phyloP scores from a whole-genome alignment of 2,113 vertebrate species.

The Pangasianodon gigas region DNA sequence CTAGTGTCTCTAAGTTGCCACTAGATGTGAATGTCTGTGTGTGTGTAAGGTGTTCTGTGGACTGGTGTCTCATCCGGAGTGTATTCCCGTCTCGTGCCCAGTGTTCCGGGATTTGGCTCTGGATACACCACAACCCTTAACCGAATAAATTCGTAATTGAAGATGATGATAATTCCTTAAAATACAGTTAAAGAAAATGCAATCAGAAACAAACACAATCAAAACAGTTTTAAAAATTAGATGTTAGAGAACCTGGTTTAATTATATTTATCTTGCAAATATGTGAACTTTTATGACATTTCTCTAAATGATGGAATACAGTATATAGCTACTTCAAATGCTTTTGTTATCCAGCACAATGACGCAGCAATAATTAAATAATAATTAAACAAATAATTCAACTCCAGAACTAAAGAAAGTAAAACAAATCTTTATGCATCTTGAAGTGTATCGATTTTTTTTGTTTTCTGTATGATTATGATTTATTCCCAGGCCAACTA shows the following conservation, averaged over 20 bases:
- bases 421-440: not conserved
- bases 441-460: not conserved
- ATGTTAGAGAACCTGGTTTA: not conserved
- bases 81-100: no score
- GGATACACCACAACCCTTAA: not conserved
- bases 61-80: not conserved
- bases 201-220: not conserved
- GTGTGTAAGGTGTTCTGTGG: not conserved
- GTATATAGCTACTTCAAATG: not conserved
- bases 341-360: not conserved
- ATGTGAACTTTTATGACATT: not conserved
- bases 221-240: not conserved
- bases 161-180: not conserved
- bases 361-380: not conserved
- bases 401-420: not conserved
- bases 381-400: not conserved
- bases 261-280: not conserved
- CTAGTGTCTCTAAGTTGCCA: not conserved
- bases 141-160: not conserved
- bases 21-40: not conserved
- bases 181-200: not conserved
- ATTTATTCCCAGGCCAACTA: not conserved
- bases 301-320: not conserved
- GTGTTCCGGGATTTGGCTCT: not conserved
- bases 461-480: not conserved